Base-by-base conservation (phyloP, 1,140 invertebrate genomes). In the Psix sp. region DNA sequence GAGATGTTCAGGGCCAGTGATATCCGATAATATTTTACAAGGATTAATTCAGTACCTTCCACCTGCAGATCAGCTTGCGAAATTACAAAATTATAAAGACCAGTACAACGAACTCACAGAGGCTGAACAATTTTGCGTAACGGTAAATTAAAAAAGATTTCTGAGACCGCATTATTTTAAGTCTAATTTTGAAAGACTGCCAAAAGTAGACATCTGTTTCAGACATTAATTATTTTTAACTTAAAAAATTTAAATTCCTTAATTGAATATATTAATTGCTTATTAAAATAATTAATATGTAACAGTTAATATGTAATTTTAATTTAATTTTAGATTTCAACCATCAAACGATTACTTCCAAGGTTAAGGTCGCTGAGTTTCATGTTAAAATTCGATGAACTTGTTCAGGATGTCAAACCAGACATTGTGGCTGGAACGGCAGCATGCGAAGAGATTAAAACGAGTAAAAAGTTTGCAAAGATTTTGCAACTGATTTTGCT, bases 351-450 rank as follows among this genome's bases (percentile, higher is more conserved):
- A 13, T 88, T 99, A 20, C 87, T 92, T 14, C 96, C 96, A 7
- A 88, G 97, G 40, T 87, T 99, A 39, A 93, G 94, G 77, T 97
- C 96, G 48, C 90, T 99, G 20, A 93, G 94, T 75, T 99, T 99
- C 81, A 95, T 95, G 87, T 90, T 95, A 79, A 92, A 91, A 59
- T 96, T 95, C 82, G 83, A 89, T 3, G 96, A 97, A 84, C 88
- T 94, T 78, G 90, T 97, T 9, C 90, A 91, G 75, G 97, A 99
- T 83, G 92, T 97, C 17, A 99, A 98, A 88, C 96, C 97, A 16
- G 95, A 97, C 78, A 95, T 99, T 83, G 96, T 99, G 0, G 94
- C 95, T 4, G 96, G 94, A 0, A 97, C 95, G 5, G 95, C 95
- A 10, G 97, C 97, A 5, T 98, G 97, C 83, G 96, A 99, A 81